Percentiles rank a stretch among this genome's conserved stretches.
Conservation (phyloP, 2,888 invertebrate genomes). For the Sclerodermus sp. region DNA sequence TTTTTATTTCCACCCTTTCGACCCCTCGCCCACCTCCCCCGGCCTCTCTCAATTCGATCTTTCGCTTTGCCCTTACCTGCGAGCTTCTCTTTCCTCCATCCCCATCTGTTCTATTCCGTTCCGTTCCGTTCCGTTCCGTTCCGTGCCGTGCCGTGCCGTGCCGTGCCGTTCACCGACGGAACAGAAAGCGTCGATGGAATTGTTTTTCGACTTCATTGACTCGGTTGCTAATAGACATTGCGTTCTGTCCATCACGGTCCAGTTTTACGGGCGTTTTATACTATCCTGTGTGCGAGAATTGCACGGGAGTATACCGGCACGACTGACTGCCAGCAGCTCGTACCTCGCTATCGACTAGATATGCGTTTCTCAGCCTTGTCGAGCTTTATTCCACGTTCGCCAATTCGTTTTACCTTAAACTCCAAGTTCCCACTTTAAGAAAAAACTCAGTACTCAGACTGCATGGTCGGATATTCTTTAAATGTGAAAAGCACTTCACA, state of each 20-base stretch:
- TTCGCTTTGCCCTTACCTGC: not conserved
- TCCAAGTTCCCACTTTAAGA: not conserved
- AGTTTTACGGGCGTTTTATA: slow-evolving; percentile 1
- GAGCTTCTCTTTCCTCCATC: slow-evolving; percentile 1
- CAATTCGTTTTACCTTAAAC: not conserved
- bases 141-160: slow-evolving; percentile 7
- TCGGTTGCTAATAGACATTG: slow-evolving; percentile 43
- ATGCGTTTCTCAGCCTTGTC: no score
- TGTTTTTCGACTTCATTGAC: slow-evolving; percentile 37
- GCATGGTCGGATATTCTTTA: slow-evolving; percentile 29
- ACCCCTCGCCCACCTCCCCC: not conserved
- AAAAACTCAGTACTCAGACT: not conserved
- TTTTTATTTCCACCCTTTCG: slow-evolving; percentile 3
- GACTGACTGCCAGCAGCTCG: no score
- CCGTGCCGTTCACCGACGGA: slow-evolving; percentile 7
- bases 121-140: slow-evolving; percentile 7
- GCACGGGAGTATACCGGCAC: no score
- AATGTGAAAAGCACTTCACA: slow-evolving; percentile 36
- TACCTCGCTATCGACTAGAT: no score
- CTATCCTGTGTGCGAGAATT: not conserved
- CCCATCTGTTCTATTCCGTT: slow-evolving; percentile 4
- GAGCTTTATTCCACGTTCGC: no score
- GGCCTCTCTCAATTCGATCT: not conserved
- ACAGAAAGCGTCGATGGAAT: slow-evolving; percentile 20
- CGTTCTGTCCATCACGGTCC: slow-evolving; percentile 32